Evolutionary conservation across 2,888 invertebrate species (phyloP), one percentile per base, ranked within the genome.

Genomic region (Pseudococcus jackbeardsleyi): DNA sequence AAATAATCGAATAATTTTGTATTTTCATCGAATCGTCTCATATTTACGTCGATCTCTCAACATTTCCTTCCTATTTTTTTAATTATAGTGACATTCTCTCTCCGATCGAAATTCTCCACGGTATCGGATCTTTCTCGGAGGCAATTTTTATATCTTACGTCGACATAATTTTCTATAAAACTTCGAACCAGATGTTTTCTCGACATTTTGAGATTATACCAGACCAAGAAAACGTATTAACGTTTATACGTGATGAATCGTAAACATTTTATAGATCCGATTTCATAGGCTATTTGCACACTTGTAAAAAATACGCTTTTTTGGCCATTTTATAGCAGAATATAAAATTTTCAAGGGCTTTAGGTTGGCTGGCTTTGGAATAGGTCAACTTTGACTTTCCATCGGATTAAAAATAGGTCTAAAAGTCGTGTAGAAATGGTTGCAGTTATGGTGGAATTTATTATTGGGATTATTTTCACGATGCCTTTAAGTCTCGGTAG

Each of bases 241-340:
- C 26, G 68, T 72, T 72, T 12, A 33, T 72, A 33, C 68, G 68
- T 33, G 33, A 72, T 72, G 68, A 72, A 72, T 72, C 68, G 33
- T 72, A 72, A 72, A 72, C 33, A 33, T 72, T 72, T 72, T 72
- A 72, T 72, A 72, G 68, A 72, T 72, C 33, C 68, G 68, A 72
- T 72, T 72, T 72, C 68, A 26, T 72, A 72, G 68, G 33, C 33
- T 72, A 72, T 72, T 72, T 72, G 68, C 33, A 72, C 22, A 72
- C 68, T 72, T 26, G 68, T 72, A 72, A 72, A 72, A 72, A 17
- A 72, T 72, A 72, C 26, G 68, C 22, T 72, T 72, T 72, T 72
- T 72, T 12, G 68, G 33, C 68, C 33, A 72, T 72, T 72, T 72
- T 72, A 72, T 72, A 12, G 22, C 26, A 3, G 68, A 72, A 33